Conservation (phyloP, 2,113 vertebrate genomes). For the Clarias macrocephalus region DNA sequence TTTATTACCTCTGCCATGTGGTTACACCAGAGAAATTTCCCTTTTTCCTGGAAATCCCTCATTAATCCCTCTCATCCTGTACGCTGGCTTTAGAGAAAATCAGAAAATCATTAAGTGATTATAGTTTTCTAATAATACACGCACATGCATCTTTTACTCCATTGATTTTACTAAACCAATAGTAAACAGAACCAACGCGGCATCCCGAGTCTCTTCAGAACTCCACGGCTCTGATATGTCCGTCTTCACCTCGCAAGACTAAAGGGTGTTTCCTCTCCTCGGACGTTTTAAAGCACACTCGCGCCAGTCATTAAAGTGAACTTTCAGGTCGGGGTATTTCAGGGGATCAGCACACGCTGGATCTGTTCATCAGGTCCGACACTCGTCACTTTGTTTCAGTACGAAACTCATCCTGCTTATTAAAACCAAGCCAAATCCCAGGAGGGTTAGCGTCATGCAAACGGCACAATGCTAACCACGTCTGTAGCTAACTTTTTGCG, state of each 20-base stretch:
- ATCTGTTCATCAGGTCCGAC: slow-evolving; percentile 4
- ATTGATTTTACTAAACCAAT: too few species aligned
- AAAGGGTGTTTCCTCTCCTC: slow-evolving; percentile 12
- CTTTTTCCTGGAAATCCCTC: too few species aligned
- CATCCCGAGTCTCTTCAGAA: background rate
- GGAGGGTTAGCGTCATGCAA: background rate
- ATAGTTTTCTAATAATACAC: background rate
- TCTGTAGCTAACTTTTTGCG: background rate
- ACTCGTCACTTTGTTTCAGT: slow-evolving; percentile 37
- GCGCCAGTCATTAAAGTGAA: background rate
- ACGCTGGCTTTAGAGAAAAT: background rate
- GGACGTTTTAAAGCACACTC: slow-evolving; percentile 37
- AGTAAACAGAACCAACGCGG: background rate
- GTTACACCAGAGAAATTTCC: background rate
- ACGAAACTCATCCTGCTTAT: background rate
- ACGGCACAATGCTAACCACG: background rate
- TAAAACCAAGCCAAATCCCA: background rate
- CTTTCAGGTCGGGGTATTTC: background rate
- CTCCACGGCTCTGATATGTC: background rate
- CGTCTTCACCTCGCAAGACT: background rate
- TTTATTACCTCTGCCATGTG: background rate
- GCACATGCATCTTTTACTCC: background rate
- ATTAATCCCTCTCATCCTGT: background rate
- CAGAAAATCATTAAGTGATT: too few species aligned
- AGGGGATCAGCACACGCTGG: slow-evolving; percentile 19